Evolutionary conservation across 2,888 invertebrate genomes (phyloP).

Genomic region (Lasioglossum leucozonium): DNA sequence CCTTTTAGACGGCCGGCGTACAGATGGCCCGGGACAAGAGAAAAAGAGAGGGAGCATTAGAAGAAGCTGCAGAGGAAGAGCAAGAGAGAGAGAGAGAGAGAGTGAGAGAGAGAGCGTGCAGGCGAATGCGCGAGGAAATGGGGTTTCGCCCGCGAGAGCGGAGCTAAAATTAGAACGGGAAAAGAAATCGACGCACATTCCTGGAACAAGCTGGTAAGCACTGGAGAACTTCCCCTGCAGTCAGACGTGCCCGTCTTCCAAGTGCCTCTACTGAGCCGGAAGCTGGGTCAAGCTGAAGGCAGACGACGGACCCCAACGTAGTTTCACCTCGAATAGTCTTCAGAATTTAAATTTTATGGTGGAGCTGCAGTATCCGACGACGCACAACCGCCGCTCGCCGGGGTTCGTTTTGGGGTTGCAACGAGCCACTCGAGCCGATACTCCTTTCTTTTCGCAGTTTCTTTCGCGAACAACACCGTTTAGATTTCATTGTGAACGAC

Average conservation of each 20-base stretch:
- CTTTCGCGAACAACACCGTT: background rate
- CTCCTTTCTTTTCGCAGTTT: background rate
- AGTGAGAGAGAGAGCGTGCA: background rate
- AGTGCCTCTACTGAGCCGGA: conserved; percentile 65
- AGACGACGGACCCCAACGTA: conserved; percentile 34
- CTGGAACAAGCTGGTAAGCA: conserved; percentile 74
- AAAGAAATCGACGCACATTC: conserved; percentile 78
- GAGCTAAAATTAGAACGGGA: conserved; percentile 65
- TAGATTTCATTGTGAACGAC: background rate
- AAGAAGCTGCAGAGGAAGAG: background rate
- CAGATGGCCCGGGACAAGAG: background rate
- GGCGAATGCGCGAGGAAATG: conserved; percentile 40
- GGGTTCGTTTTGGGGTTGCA: conserved; percentile 10
- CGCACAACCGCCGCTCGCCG: background rate
- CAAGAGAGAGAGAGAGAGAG: background rate
- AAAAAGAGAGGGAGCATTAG: background rate
- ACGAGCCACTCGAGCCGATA: background rate
- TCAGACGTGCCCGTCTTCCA: conserved; percentile 63
- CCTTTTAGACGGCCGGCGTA: conserved; percentile 28
- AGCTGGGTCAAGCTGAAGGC: conserved; percentile 63
- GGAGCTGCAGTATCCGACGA: background rate
- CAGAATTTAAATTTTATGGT: conserved; percentile 65
- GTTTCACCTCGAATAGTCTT: conserved; percentile 44
- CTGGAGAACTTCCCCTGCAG: conserved; percentile 72
- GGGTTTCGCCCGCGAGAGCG: conserved; percentile 33